phyloP scores from a whole-genome alignment of 2,797 vertebrate genomes.

The Sebastes nivosus region DNA sequence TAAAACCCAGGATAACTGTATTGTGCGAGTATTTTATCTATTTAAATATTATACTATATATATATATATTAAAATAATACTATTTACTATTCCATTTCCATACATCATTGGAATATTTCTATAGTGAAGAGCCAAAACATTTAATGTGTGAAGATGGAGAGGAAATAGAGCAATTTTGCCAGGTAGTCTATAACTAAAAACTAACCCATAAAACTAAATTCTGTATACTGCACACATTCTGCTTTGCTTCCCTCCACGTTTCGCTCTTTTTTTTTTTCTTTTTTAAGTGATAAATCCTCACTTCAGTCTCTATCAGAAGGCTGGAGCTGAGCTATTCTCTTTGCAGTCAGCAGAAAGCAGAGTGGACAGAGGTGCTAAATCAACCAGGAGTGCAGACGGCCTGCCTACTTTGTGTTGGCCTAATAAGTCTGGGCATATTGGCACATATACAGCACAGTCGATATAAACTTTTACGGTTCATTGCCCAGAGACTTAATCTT shows the following conservation, averaged over 20 bases:
- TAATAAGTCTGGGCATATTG: constrained; percentile 75
- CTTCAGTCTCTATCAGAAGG: constrained; percentile 64
- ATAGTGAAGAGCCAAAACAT: constrained; percentile 4
- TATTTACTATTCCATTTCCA: no score
- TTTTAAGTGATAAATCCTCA: constrained; percentile 62
- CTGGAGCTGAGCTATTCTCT: constrained; percentile 64
- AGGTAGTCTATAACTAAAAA: constrained; percentile 27
- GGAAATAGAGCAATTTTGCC: constrained; percentile 19
- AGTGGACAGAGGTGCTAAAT: constrained; percentile 67
- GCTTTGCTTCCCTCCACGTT: constrained; percentile 15
- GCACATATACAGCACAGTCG: constrained; percentile 68
- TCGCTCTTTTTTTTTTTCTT: neutral
- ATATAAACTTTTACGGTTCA: constrained; percentile 73
- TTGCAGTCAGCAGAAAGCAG: constrained; percentile 70
- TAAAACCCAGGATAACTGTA: neutral
- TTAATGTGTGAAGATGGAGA: constrained; percentile 7
- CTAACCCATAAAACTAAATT: constrained; percentile 23
- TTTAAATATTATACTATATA: neutral
- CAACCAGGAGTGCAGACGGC: constrained; percentile 47
- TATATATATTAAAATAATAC: no score
- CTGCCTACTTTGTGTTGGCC: constrained; percentile 67
- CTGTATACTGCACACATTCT: constrained; percentile 23
- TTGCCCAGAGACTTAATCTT: constrained; percentile 64
- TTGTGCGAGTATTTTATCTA: constrained; percentile 1
- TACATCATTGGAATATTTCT: neutral